Base-by-base conservation (phyloP, 2,888 invertebrate genomes). In the Pedicia rivosa region DNA sequence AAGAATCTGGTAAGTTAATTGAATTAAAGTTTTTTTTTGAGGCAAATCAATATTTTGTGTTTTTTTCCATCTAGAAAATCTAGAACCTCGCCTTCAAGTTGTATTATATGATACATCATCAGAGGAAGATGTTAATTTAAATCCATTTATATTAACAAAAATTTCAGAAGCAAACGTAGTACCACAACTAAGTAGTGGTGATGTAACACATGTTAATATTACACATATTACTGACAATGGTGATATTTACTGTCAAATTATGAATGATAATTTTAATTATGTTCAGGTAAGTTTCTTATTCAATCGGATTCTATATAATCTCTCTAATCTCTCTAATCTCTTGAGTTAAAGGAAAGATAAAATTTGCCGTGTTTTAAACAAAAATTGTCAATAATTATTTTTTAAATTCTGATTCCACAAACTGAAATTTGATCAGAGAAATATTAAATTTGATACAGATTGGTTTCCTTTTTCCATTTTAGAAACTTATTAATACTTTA, bases 61-160 rank as follows among this genome's bases (percentile, higher is more conserved):
- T 27, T 27, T 27, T n/a, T 27, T 5, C 6, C 10, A 8, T 7
- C 6, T 12, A 27, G 6, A 27, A 8, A 28, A 29, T 29, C 22
- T 36, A 15, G 36, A 36, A 19, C 25, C 28, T 7, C 59, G 40
- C 44, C 65, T 72, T 19, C 66, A 68, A 31, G 65, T 72, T 35
- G 65, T 70, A 22, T 64, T 79, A 36, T 77, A 67, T 53, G 77
- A 78, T 56, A 77, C 77, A 7, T 66, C 69, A 26, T 70, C 71
- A 24, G 62, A 62, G 25, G 67, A 69, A 27, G 78, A 78, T 54
- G 55, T 78, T 37, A 70, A 77, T 55, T 57, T 78, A 38, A 77
- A 78, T 56, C 65, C 68, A 44, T 56, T 70, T 49, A 59, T 77
- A 37, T 56, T 68, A 29, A 65, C 67, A 54, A 64, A 61, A 57